Percentiles rank a stretch among this genome's conserved stretches.
Evolutionary conservation across 2,113 vertebrate genomes (phyloP).

Genomic region (Caranx melampygus): DNA sequence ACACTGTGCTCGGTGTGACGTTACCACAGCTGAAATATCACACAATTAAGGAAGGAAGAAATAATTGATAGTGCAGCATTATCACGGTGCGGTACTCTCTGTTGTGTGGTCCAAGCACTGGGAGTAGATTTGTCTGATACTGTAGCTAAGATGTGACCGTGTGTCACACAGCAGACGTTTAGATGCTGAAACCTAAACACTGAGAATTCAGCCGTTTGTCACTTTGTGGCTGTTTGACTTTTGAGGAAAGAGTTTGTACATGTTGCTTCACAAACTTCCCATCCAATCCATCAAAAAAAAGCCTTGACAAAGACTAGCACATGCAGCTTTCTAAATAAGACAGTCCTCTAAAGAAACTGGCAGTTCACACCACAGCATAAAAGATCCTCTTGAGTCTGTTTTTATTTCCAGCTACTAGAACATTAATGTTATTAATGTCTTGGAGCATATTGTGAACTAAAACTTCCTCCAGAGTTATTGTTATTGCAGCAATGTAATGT

Average conservation of each 20-base stretch:
- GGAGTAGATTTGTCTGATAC: background rate
- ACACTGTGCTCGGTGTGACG: background rate
- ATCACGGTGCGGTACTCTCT: background rate
- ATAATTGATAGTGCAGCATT: background rate
- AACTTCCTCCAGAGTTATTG: background rate
- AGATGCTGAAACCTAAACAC: background rate
- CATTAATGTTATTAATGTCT: background rate
- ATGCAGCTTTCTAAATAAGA: too few relatives aligned
- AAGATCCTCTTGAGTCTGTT: too few relatives aligned
- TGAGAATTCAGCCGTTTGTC: background rate
- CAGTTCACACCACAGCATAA: too few relatives aligned
- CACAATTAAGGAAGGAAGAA: background rate
- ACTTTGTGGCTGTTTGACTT: slow-evolving; percentile 6
- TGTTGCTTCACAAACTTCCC: background rate
- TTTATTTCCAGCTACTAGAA: background rate
- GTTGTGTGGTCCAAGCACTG: background rate
- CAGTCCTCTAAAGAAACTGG: too few relatives aligned
- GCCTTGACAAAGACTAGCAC: too few relatives aligned
- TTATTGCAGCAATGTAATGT: too few relatives aligned
- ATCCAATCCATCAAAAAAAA: background rate
- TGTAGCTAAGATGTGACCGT: background rate
- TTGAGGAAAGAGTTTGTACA: slow-evolving; percentile 25
- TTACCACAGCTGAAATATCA: background rate
- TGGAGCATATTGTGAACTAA: background rate
- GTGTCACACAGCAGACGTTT: background rate